Evolutionary conservation across 1,140 invertebrate species (phyloP), one percentile per base, ranked within the genome.

Genomic region (Trinorchestia longiramus): DNA sequence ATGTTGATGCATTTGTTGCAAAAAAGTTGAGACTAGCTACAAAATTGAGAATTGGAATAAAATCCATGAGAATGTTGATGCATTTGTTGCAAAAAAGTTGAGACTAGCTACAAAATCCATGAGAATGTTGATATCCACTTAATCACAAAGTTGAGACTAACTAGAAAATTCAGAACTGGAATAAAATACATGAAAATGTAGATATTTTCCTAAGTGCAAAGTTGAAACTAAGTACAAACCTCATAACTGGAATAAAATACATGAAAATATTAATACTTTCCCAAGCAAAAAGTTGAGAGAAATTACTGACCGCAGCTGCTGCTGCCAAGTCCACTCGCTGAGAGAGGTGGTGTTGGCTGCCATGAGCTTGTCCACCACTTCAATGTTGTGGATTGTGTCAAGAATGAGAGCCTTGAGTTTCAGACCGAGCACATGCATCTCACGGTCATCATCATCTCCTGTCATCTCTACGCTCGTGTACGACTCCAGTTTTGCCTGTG

Each of bases 241-340:
- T n/a, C n/a, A n/a, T 19, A 77, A 77, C 40, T 77, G 62, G 62
- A 77, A 40, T n/a, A n/a, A n/a, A n/a, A n/a, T n/a, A n/a, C n/a
- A n/a, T n/a, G n/a, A n/a, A n/a, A n/a, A n/a, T n/a, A 77, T 77
- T n/a, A n/a, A n/a, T n/a, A n/a, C n/a, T n/a, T n/a, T n/a, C 40
- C 62, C 40, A 77, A 77, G 17, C 87, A n/a, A 36, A 91, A 23
- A 11, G 40, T 1, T 47, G 8, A 3, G 92, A 8, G 36, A 40
- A 19, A 28, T 94, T 43, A 0, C 41, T 94, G 97, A 99, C 98
- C 99, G 98, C n/a, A 99, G 97, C 97, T 99, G 99, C 97, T 99
- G 99, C 97, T 99, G 98, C 99, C 99, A 99, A 87, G 98, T 97
- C 99, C 99, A 99, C 96, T 99, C 98, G 43, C 97, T 97, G 40